These are phyloP conservation scores for Lacanobia wlatinum DNA, from an alignment of 2,888 invertebrate genomes.

Conservation along the genomic window DNA sequence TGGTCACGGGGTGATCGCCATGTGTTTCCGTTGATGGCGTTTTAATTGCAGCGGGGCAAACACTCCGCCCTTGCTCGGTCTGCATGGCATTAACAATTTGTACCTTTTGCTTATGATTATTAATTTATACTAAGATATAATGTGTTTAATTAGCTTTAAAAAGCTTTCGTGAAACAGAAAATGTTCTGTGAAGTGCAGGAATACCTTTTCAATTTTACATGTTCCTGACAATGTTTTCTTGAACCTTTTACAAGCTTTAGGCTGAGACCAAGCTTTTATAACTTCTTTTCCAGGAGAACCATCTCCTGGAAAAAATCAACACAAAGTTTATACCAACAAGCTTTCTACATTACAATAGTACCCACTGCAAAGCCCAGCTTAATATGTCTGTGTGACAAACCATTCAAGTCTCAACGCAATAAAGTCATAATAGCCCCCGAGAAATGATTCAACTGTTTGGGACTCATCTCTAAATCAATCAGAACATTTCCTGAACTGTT, in stretches of 20 bases:
- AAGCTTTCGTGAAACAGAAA: not conserved
- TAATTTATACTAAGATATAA: not conserved
- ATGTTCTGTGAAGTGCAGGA: too few species aligned
- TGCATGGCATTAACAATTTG: constrained; percentile 52
- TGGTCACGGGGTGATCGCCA: constrained; percentile 84
- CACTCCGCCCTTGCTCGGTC: constrained; percentile 76
- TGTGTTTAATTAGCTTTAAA: not conserved
- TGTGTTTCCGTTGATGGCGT: constrained; percentile 79
- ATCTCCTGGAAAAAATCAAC: too few species aligned
- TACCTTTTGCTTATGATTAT: constrained; percentile 22
- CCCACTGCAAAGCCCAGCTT: not conserved
- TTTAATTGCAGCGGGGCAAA: constrained; percentile 84
- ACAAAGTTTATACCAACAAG: not conserved
- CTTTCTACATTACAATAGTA: not conserved
- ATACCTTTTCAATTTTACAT: not conserved
- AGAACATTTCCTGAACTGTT: too few species aligned
- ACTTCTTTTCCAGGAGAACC: too few species aligned
- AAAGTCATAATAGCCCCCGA: too few species aligned
- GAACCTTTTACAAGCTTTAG: too few species aligned
- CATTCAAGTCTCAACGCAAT: too few species aligned
- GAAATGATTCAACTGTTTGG: too few species aligned
- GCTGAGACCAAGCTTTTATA: too few species aligned
- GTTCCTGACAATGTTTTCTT: too few species aligned
- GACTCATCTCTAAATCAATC: too few species aligned
- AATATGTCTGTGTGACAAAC: too few species aligned